Base-by-base conservation (phyloP, 2,113 vertebrate genomes). In the Marmota flaviventris region DNA sequence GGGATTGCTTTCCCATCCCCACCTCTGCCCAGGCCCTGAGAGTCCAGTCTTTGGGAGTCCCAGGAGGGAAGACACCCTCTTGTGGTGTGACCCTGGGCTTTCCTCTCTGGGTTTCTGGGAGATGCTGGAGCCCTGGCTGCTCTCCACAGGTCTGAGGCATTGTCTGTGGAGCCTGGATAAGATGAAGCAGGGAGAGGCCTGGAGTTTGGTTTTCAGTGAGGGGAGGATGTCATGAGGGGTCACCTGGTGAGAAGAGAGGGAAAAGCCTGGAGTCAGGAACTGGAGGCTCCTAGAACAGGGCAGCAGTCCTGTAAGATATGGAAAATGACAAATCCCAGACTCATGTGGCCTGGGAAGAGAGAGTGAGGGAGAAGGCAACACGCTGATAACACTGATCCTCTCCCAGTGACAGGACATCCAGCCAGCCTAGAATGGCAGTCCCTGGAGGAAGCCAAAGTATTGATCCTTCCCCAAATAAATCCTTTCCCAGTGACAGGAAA, bases 131-230 rank as follows among this genome's bases (percentile, higher is more conserved):
- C 77, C 25, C 53, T 6, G 1, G n/a, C n/a, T 61, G 76, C 34
- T n/a, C 4, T 51, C 37, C 25, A 32, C 20, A 10, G 24, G 0
- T 2, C 20, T 20, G 34, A 48, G 22, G 39, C 7, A 0, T 39
- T n/a, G 42, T 58, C 70, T 89, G 4, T 8, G 11, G 79, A 56
- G 61, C 32, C 13, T 25, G 4, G 67, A 20, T 42, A 4, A 65
- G 34, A 37, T 20, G 13, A 84, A 8, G 25, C 24, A 2, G 4
- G 22, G 58, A 89, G 58, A 70, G 37, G 34, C 14, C 63, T 58
- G 27, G 81, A 69, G 69, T 76, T 53, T 25, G 63, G 10, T 25
- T 75, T 58, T 75, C 39, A 51, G 29, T 16, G 42, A 42, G 24
- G 10, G n/a, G 8, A 61, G 37, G 39, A 84, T 63, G 37, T 69